Conservation (phyloP, 1,140 invertebrate genomes). For the Ostrea denselamellosa region DNA sequence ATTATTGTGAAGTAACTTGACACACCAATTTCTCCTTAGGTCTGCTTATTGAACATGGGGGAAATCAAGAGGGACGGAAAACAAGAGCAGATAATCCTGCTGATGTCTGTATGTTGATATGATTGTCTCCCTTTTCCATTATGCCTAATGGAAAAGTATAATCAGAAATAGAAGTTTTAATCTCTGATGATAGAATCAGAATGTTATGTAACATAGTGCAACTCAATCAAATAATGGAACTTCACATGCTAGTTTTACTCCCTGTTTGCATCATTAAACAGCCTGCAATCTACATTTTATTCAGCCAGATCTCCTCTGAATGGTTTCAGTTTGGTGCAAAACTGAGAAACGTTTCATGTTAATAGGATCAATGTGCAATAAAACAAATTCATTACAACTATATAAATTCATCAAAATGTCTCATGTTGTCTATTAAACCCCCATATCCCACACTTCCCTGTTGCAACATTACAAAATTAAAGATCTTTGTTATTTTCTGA, state of each 20-base stretch:
- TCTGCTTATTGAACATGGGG: not conserved
- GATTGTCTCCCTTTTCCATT: constrained; percentile 13
- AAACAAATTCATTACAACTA: constrained; percentile 14
- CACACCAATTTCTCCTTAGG: not conserved
- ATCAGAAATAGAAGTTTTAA: constrained; percentile 31
- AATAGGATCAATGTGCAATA: constrained; percentile 22
- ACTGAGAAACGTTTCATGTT: not conserved
- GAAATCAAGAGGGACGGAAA: constrained; percentile 4
- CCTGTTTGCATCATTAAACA: constrained; percentile 9
- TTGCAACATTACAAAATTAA: not conserved
- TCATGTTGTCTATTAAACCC: not conserved
- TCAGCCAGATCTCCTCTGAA: not conserved
- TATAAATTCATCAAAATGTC: not conserved
- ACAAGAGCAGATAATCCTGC: not conserved
- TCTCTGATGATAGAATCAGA: constrained; percentile 20
- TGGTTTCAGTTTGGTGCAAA: not conserved
- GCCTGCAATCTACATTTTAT: constrained; percentile 27
- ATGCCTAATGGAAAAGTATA: constrained; percentile 15
- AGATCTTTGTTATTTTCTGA: not conserved
- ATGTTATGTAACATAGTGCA: constrained; percentile 31
- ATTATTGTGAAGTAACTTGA: constrained; percentile 19
- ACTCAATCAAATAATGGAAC: constrained; percentile 36
- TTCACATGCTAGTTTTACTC: not conserved
- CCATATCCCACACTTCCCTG: not conserved
- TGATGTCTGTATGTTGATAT: not conserved